Percentiles rank a stretch among this genome's conserved stretches.
phyloP scores from a whole-genome alignment of 2,888 invertebrate species.

The Tetragonula carbonaria region DNA sequence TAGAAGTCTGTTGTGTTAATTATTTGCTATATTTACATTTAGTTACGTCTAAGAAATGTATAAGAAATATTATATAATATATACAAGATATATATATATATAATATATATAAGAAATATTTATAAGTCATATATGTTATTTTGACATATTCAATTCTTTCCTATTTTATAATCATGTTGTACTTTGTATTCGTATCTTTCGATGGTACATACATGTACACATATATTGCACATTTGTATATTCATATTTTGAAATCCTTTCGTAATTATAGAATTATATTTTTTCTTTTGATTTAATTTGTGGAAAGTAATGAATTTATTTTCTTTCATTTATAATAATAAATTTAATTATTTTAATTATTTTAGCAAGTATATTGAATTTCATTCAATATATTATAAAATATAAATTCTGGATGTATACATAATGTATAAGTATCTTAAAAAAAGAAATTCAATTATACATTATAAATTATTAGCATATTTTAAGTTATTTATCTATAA shows the following conservation, averaged over 20 bases:
- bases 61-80: neutral
- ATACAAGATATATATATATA: too few species aligned
- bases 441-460: constrained; percentile 1
- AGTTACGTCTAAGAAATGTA: too few species aligned
- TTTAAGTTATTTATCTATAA: neutral
- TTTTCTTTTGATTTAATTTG: neutral
- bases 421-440: neutral
- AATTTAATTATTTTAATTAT: too few species aligned
- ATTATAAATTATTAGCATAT: neutral
- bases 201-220: neutral
- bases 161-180: neutral
- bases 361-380: neutral
- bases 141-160: neutral
- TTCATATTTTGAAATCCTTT: too few species aligned
- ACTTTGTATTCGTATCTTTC: too few species aligned
- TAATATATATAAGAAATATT: neutral
- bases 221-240: neutral
- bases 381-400: neutral
- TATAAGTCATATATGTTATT: too few species aligned
- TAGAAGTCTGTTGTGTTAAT: constrained; percentile 33
- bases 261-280: neutral
- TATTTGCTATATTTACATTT: neutral
- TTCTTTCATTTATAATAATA: neutral
- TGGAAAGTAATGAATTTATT: neutral
- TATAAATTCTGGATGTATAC: neutral